Percentiles rank a stretch among this genome's conserved stretches.
Evolutionary conservation across 2,797 vertebrate genomes (phyloP).

Genomic region (Acanthopagrus latus): DNA sequence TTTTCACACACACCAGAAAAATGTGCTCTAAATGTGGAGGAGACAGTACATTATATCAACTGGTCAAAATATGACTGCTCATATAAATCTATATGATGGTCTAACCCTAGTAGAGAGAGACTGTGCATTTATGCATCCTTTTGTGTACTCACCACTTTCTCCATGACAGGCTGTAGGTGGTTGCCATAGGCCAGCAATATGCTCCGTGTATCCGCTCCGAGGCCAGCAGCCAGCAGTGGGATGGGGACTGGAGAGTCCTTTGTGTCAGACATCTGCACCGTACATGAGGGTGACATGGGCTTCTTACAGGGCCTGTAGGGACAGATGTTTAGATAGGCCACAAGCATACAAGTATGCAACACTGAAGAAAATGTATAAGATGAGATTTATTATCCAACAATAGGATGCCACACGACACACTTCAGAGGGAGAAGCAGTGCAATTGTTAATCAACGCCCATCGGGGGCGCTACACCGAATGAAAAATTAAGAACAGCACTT

Average conservation of each 20-base stretch:
- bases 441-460: not conserved
- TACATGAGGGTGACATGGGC: conserved; percentile 91
- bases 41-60: not conserved
- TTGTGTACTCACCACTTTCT: conserved; percentile 89
- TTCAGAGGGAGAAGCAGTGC: not conserved
- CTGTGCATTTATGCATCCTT: too few species aligned
- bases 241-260: conserved; percentile 89
- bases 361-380: not conserved
- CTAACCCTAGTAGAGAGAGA: not conserved
- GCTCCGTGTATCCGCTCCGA: conserved; percentile 86
- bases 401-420: not conserved
- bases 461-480: not conserved
- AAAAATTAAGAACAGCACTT: not conserved
- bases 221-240: conserved; percentile 90
- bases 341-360: not conserved
- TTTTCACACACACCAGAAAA: not conserved
- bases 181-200: conserved; percentile 92
- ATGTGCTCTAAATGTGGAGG: not conserved
- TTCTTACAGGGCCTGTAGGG: conserved; percentile 94
- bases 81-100: too few species aligned
- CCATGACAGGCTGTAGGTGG: conserved; percentile 93
- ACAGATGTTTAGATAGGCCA: not conserved
- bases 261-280: conserved; percentile 91
- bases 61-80: not conserved
- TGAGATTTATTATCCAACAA: not conserved